Conservation (phyloP, 1,140 invertebrate genomes). For the Aplysia californica region DNA sequence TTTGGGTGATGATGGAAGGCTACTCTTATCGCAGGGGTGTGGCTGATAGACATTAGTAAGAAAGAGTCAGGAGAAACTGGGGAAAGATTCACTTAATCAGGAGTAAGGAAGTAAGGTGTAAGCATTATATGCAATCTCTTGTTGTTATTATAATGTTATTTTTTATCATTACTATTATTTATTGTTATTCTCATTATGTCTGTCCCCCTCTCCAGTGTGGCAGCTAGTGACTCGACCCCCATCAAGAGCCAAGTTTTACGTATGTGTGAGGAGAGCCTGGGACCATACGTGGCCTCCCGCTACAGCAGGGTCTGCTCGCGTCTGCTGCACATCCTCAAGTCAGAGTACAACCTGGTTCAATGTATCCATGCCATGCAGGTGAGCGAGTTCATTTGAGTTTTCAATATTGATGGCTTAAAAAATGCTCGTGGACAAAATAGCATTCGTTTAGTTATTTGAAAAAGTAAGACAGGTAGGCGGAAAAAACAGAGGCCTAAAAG, state of each 20-base stretch:
- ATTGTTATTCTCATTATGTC: background rate
- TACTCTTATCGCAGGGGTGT: too few species aligned
- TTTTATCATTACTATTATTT: too few species aligned
- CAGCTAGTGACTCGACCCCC: conserved; percentile 3
- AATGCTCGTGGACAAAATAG: background rate
- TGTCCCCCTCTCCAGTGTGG: too few species aligned
- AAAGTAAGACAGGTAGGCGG: background rate
- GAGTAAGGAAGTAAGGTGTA: too few species aligned
- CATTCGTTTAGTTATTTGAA: background rate
- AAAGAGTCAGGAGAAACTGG: too few species aligned
- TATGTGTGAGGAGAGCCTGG: conserved; percentile 35
- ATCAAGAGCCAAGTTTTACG: too few species aligned
- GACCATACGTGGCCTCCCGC: conserved; percentile 50
- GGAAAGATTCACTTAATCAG: too few species aligned
- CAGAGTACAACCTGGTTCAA: conserved; percentile 57
- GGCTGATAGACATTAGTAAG: too few species aligned
- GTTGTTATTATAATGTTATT: too few species aligned
- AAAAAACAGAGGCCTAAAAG: too few species aligned
- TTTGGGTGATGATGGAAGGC: too few species aligned
- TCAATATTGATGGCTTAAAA: background rate
- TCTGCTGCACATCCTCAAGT: conserved; percentile 58
- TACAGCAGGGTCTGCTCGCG: conserved; percentile 51
- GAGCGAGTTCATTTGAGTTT: background rate
- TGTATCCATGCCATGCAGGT: conserved; percentile 62
- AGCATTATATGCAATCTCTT: too few species aligned